Base-by-base conservation (phyloP, 2,113 vertebrate species). In the Brachypteracias leptosomus region DNA sequence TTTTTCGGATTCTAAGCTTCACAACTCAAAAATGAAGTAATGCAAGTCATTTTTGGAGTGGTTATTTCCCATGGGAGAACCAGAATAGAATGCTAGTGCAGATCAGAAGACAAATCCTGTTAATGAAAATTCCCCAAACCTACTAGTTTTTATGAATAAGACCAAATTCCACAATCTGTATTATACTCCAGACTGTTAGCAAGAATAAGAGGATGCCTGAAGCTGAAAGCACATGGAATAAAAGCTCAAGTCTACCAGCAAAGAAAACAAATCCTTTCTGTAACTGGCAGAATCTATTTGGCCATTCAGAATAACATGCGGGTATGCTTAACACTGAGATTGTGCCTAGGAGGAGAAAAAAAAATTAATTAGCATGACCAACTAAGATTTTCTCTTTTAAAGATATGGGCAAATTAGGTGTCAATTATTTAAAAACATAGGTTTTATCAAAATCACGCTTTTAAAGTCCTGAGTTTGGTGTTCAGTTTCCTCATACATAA, bases 11-110 rank as follows among this genome's bases (percentile, higher is more conserved):
- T 75, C 14, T 87, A 70, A 91, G 70, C 26, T 90, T 80, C 72
- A 70, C 54, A 95, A 52, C 38, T 83, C 58, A 88, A 85, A 91
- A 83, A 94, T 66, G 68, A 91, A 82, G 94, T 54, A 84, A 75
- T 3, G 7, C 5, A 13, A 61, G 77, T 85, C 93, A 93, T 82
- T 95, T 94, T 70, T 66, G 49, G 54, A 85, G 42, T 19, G 10
- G 46, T 93, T 61, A 75, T 70, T 52, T 89, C 54, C 76, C 9
- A 4, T 73, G 20, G 44, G 36, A 82, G 42, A 89, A 72, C 9
- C 40, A 88, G 61, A 87, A 86, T 91, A 49, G 49, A 49, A 93
- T 87, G 47, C 28, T 38, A 75, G 49, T 13, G 58, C 35, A 75
- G 66, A 75, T 63, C 52, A 89, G 71, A 90, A 87, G 57, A 11